Base-by-base conservation (phyloP, 2,797 vertebrate genomes). In the Chelmon rostratus region DNA sequence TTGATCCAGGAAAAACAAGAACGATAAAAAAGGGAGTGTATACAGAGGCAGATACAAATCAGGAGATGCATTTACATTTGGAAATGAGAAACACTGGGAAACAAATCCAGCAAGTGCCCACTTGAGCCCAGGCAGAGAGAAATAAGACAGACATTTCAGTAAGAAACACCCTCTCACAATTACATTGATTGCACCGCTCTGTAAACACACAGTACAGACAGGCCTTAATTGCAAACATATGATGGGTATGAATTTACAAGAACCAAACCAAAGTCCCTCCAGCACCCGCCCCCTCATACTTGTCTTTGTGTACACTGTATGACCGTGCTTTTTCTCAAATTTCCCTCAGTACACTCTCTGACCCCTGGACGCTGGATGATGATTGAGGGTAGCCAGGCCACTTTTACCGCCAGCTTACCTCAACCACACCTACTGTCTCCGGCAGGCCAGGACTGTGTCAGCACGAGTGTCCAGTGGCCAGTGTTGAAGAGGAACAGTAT, bases 161-260 rank as follows among this genome's bases (percentile, higher is more conserved):
- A 79, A 88, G 86, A 84, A 93, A 94, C 91, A 89, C 91, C 91
- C 89, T 91, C 88, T 86, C 87, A 93, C 93, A 93, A 93, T 94
- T 94, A 94, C 88, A 92, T 88, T 94, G 94, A 94, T 94, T 95
- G 91, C 85, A 89, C 68, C 83, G 42, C 83, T 94, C 83, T 88
- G 91, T 94, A 94, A 95, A 95, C 93, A 95, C 92, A 92, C 86
- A 89, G 90, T 73, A 89, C 88, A 92, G 81, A 92, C 89, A 84
- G 89, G 86, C 76, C 72, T 78, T 94, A 95, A 95, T 93, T 93
- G 87, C 87, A 94, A 95, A 92, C 95, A 95, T 88, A 90, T 93
- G 95, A 91, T 12, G 72, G 54, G 82, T 91, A 90, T 88, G 90
- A 91, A 88, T 91, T 89, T 89, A 86, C 88, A 92, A 86, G 83